phyloP scores from a whole-genome alignment of 64 coral and sea anemone genomes.

The Dendronephthya gigantea region DNA sequence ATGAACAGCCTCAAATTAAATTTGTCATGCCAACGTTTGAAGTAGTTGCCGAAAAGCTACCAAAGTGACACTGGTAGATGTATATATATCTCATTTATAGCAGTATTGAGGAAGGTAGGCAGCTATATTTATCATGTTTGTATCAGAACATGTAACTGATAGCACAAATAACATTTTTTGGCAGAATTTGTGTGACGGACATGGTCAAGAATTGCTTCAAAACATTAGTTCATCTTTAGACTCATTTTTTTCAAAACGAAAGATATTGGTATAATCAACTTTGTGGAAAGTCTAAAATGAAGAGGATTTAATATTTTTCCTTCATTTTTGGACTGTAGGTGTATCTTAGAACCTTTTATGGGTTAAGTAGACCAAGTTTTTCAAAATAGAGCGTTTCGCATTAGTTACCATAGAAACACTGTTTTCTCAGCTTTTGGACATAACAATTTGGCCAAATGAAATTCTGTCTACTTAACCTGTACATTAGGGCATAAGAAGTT shows the following conservation, averaged over 20 bases:
- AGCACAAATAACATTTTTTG: too few species aligned
- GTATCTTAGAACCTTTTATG: background rate
- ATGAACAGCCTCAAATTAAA: too few species aligned
- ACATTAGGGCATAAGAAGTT: background rate
- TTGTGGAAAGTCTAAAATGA: background rate
- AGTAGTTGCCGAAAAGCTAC: too few species aligned
- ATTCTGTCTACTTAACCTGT: constrained; percentile 10
- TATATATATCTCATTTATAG: too few species aligned
- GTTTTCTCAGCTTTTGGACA: constrained; percentile 3
- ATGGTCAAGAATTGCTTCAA: too few species aligned
- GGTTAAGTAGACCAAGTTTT: background rate
- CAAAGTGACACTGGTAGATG: too few species aligned
- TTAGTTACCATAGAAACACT: constrained; percentile 13
- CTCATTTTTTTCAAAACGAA: background rate
- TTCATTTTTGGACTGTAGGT: background rate
- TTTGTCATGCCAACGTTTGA: too few species aligned
- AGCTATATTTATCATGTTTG: too few species aligned
- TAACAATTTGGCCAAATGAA: constrained; percentile 7
- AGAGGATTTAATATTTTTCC: background rate
- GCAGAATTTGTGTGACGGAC: too few species aligned
- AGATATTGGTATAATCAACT: background rate
- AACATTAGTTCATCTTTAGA: too few species aligned
- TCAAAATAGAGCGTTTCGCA: background rate
- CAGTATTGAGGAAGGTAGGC: too few species aligned
- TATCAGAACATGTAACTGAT: too few species aligned